Base-by-base conservation (phyloP, 2,113 vertebrate species). In the Ameiurus melas region DNA sequence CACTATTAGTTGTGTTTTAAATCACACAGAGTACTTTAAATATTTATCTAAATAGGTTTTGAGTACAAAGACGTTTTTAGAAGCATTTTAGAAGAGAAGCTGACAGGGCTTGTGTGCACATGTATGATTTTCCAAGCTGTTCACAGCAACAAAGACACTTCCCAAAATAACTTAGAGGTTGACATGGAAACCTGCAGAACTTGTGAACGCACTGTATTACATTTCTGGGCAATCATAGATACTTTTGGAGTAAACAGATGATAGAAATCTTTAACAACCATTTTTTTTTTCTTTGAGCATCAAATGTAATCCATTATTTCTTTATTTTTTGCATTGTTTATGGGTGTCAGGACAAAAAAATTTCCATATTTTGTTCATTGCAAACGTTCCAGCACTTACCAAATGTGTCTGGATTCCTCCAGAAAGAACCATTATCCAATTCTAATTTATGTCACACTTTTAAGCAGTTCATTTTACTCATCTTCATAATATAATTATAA, bases 151-250 rank as follows among this genome's bases (percentile, higher is more conserved):
- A 81, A 36, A 81, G 2, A 58, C 9, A 20, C 79, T 81, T 81
- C 78, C 78, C 8, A 81, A 81, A 81, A 81, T 81, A 81, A 81
- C 78, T 81, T 81, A 5, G n/a, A 57, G 78, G 78, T 81, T 81
- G 78, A 57, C 78, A 81, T 81, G 78, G 78, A 81, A 58, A 81
- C 53, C n/a, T 81, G 10, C 51, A 57, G 78, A 57, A 81, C 7
- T 81, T 3, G 78, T 33, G 53, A 81, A 33, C 13, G 53, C 20
- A 22, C 55, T 36, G 17, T 20, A 22, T 58, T 17, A 30, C 30
- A 30, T 39, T 79, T 55, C n/a, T 9, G 4, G 6, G 7, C 27
- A 20, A 36, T 58, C 19, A 13, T 17, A 30, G 27, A 55, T 8
- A 30, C 27, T 79, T 55, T 79, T n/a, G 22, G 27, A 30, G 13